These are phyloP conservation scores for Druon quercuslanigerum DNA, from an alignment of 1,140 invertebrate species.

Conservation along the genomic window DNA sequence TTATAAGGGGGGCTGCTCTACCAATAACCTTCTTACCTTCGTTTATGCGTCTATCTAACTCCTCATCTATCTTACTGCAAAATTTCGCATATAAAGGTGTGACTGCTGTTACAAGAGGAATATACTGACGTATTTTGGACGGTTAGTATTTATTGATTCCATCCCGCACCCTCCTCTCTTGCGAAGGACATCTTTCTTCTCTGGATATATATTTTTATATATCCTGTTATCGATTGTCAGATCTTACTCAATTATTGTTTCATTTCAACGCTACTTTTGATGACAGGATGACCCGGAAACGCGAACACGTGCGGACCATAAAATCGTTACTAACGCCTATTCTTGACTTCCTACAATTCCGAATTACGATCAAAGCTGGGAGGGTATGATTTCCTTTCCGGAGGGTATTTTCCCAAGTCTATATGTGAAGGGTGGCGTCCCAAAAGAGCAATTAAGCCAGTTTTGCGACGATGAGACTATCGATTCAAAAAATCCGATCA, in stretches of 20 bases:
- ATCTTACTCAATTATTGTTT: neutral
- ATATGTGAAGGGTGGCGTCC: neutral
- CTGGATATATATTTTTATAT: neutral
- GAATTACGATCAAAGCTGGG: conserved; percentile 19
- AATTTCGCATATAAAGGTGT: neutral
- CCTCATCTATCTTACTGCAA: no score
- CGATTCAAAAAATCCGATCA: no score
- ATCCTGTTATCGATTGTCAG: neutral
- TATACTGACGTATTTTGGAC: conserved; percentile 50
- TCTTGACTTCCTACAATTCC: conserved; percentile 20
- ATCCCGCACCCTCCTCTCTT: conserved; percentile 45
- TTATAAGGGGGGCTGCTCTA: no score
- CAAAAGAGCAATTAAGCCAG: no score
- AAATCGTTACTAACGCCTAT: conserved; percentile 15
- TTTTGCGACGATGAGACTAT: no score
- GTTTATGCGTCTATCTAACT: no score
- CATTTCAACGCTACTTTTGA: neutral
- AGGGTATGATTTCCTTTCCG: conserved; percentile 12
- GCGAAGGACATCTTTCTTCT: neutral
- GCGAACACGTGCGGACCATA: conserved; percentile 18
- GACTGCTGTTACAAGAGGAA: neutral
- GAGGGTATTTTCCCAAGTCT: neutral
- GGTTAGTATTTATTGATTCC: conserved; percentile 61
- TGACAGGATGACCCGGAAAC: conserved; percentile 13
- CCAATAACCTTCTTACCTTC: no score